Evolutionary conservation across 2,888 invertebrate species (phyloP), one percentile per base, ranked within the genome.

Genomic region (Salticus scenicus): DNA sequence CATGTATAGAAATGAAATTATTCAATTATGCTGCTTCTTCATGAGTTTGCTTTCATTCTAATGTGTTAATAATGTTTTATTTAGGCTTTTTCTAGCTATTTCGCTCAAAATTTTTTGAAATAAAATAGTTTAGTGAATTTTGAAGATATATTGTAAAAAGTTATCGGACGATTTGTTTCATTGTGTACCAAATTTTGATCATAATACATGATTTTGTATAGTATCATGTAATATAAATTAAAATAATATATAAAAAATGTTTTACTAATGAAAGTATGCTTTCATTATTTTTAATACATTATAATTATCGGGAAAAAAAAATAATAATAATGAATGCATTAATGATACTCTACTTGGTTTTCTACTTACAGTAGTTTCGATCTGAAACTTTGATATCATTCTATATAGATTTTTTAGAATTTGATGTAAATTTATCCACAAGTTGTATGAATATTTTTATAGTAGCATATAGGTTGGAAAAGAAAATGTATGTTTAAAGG

Each of bases 361-460:
- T 47, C 42, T 47, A 47, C 42, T 47, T 47, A 47, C 2, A 10
- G n/a, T 47, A 47, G 42, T 47, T 47, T 57, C 47, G 27, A 73
- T 64, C 73, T 67, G 33, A 42, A 77, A 72, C 74, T 78, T 78
- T 79, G 78, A 78, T 85, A 78, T 73, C 47, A 85, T 77, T 75
- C 75, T 76, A 75, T 76, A 75, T 76, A 75, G 75, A 63, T 17
- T 71, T 82, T 76, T 42, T 41, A 79, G 66, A 75, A 74, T 67
- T 79, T 69, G 78, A 77, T 79, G 73, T 85, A 78, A 72, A 79
- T 73, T 77, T 84, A 84, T 79, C 74, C 84, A 85, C 84, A 74
- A 64, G 72, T 67, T 79, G 84, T 85, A 85, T 70, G 78, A 70
- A 85, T 85, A 85, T 85, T 85, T 85, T 85, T 85, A 85, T 85